A percentile compares a stretch with the other conserved stretches of the same genome.
Conservation (phyloP, 30 jellyfish, hydroid and myxozoan species). For the Rhopilema esculentum region DNA sequence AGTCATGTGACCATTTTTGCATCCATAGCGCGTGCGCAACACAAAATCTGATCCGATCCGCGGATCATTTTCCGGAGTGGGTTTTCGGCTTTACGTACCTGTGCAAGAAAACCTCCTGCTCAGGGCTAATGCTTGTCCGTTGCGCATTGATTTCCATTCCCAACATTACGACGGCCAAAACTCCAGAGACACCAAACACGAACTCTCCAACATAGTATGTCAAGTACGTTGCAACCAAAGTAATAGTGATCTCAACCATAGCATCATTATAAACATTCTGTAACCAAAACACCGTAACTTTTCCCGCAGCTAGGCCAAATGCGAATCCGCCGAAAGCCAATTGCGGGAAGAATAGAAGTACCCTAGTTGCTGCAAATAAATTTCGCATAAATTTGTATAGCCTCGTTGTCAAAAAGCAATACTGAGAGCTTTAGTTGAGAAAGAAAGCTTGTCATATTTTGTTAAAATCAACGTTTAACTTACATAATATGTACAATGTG, state of each 20-base stretch:
- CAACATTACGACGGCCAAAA: constrained; percentile 92
- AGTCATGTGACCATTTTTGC: no score
- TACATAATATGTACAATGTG: no score
- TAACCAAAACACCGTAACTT: constrained; percentile 86
- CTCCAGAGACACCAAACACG: constrained; percentile 90
- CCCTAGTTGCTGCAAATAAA: constrained; percentile 71
- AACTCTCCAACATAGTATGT: constrained; percentile 83
- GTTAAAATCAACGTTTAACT: no score
- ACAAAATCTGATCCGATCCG: no score
- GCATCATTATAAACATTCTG: constrained; percentile 97
- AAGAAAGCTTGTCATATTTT: no score
- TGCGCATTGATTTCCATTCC: constrained; percentile 93
- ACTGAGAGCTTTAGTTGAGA: no score
- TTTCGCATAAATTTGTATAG: not conserved
- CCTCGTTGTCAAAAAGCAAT: not conserved
- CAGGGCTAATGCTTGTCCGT: constrained; percentile 94
- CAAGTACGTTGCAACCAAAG: constrained; percentile 86
- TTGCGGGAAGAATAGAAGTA: constrained; percentile 83
- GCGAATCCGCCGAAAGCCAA: constrained; percentile 97
- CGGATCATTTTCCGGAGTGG: no score
- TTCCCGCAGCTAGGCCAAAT: constrained; percentile 91
- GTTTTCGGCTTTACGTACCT: constrained; percentile 78
- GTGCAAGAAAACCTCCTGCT: constrained; percentile 85
- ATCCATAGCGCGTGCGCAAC: no score
- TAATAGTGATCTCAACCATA: constrained; percentile 87